phyloP scores from a whole-genome alignment of 2,797 vertebrate species.

The Bucorvus abyssinicus region DNA sequence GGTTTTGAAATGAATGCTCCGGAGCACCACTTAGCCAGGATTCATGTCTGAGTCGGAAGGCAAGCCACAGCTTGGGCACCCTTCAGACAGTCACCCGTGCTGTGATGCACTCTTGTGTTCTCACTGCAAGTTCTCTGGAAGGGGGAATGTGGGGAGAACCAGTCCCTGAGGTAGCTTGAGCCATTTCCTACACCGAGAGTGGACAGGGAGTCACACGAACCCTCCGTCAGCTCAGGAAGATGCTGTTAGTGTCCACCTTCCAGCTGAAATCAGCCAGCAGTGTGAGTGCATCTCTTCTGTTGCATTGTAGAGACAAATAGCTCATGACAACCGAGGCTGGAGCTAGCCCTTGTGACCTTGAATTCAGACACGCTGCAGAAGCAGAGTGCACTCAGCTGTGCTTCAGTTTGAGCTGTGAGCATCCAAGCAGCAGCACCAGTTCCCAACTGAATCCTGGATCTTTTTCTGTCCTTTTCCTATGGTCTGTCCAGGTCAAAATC shows the following conservation, averaged over 20 bases:
- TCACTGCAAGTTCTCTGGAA: background rate
- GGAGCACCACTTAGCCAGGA: background rate
- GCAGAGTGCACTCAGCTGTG: accelerated
- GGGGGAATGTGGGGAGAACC: background rate
- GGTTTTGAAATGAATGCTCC: background rate
- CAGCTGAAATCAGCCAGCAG: background rate
- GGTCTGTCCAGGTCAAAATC: background rate
- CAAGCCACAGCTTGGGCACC: background rate
- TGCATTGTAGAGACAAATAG: background rate
- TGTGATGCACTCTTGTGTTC: background rate
- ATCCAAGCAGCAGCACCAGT: background rate
- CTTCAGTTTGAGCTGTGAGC: background rate
- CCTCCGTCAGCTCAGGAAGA: background rate
- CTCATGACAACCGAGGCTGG: background rate
- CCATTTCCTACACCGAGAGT: accelerated
- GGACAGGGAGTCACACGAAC: background rate
- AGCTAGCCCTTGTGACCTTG: background rate
- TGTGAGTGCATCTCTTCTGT: background rate
- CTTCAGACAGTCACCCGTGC: background rate
- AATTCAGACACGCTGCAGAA: background rate
- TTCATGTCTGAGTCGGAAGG: background rate
- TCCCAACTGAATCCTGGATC: background rate
- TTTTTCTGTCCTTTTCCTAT: background rate
- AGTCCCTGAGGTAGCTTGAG: background rate
- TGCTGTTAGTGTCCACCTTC: background rate